phyloP scores from a whole-genome alignment of 2,797 vertebrate genomes.

The Leptodactylus fallax region DNA sequence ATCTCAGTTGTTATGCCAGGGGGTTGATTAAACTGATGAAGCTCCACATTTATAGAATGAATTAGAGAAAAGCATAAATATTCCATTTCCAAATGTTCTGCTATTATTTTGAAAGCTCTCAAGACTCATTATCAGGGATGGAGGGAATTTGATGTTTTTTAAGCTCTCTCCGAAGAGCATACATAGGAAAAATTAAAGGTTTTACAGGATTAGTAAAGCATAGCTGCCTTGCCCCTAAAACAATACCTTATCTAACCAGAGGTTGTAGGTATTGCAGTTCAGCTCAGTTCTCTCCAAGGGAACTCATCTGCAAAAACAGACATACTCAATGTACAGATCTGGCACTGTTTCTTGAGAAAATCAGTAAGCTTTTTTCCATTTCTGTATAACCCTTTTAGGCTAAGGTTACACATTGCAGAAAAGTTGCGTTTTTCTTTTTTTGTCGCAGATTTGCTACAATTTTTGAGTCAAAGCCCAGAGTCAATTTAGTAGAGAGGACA shows the following conservation, averaged over 20 bases:
- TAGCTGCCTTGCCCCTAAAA: too few species aligned
- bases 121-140: not conserved
- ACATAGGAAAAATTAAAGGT: not conserved
- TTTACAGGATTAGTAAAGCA: not conserved
- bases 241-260: too few species aligned
- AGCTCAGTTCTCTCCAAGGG: too few species aligned
- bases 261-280: too few species aligned
- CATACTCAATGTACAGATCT: not conserved
- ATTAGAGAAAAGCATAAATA: not conserved
- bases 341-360: not conserved
- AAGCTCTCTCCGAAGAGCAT: too few species aligned
- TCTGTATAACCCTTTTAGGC: not conserved
- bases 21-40: not conserved
- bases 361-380: not conserved
- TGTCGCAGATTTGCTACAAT: too few species aligned
- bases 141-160: not conserved
- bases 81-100: too few species aligned
- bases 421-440: too few species aligned
- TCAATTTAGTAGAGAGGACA: too few species aligned
- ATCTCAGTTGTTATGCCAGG: not conserved
- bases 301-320: too few species aligned
- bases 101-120: not conserved
- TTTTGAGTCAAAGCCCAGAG: too few species aligned
- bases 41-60: not conserved
- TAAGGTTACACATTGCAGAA: not conserved